These are phyloP conservation scores for Chrysaora quinquecirrha DNA, from an alignment of 30 jellyfish, hydroid and myxozoan genomes.

Conservation along the genomic window DNA sequence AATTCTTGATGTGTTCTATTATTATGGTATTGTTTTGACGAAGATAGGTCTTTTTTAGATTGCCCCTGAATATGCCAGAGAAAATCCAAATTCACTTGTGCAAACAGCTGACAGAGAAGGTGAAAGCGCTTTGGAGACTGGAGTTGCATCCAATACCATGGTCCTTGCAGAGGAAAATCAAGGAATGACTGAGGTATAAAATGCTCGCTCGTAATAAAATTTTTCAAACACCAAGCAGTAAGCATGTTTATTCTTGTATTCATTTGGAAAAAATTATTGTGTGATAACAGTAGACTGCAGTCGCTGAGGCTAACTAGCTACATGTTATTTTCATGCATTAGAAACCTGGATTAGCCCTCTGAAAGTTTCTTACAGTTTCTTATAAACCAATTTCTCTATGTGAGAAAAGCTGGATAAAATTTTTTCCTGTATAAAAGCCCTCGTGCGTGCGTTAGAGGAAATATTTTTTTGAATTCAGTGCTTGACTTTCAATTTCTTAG, in stretches of 20 bases:
- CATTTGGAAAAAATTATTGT: no score
- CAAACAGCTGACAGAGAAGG: not conserved
- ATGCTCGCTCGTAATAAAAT: not conserved
- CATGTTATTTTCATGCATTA: no score
- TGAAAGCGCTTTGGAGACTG: conserved; percentile 14
- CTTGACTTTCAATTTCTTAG: no score
- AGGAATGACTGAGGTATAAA: not conserved
- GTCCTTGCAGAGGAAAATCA: conserved; percentile 5
- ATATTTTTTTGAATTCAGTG: no score
- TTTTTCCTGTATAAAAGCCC: not conserved
- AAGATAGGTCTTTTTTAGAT: not conserved
- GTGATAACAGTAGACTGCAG: no score
- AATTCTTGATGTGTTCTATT: conserved; percentile 7
- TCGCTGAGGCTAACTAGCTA: no score
- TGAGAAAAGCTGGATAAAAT: not conserved
- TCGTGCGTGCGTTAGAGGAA: not conserved
- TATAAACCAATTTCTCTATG: no score
- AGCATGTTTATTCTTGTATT: no score
- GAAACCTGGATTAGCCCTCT: no score
- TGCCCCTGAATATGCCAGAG: conserved; percentile 23
- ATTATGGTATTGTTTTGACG: conserved; percentile 26
- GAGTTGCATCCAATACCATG: conserved; percentile 14
- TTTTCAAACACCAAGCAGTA: conserved; percentile 13
- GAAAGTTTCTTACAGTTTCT: no score
- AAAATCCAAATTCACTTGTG: conserved; percentile 1